phyloP scores from a whole-genome alignment of 2,797 vertebrate species.

The Todus mexicanus region DNA sequence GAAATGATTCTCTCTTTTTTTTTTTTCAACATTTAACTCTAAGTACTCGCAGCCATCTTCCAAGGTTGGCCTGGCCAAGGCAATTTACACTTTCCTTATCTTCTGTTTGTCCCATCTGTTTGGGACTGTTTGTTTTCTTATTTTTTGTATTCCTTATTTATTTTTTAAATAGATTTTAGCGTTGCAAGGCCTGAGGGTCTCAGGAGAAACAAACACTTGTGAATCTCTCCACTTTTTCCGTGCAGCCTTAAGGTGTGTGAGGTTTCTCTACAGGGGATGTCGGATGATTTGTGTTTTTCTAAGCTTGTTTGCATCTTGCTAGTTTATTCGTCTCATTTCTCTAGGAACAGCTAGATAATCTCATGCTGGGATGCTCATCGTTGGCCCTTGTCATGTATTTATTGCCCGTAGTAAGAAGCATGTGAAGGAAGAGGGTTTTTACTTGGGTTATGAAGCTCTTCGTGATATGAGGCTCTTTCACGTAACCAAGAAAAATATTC shows the following conservation, averaged over 20 bases:
- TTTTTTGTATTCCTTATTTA: no score
- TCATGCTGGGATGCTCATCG: background rate
- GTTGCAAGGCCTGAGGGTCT: background rate
- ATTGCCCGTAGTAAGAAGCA: background rate
- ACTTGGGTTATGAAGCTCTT: background rate
- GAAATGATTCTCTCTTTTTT: background rate
- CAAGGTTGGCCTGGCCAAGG: background rate
- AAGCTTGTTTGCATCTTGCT: background rate
- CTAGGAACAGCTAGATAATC: background rate
- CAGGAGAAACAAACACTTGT: background rate
- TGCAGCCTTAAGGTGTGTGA: background rate
- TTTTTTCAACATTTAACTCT: slow-evolving; percentile 28
- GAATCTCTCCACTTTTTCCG: background rate
- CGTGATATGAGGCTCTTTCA: background rate
- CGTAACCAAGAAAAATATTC: background rate
- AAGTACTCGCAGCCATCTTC: slow-evolving; percentile 8
- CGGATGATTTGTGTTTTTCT: background rate
- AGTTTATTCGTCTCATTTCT: background rate
- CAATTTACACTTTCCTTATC: slow-evolving; percentile 15
- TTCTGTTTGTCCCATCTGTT: slow-evolving; percentile 16
- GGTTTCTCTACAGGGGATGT: background rate
- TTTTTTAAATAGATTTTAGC: background rate
- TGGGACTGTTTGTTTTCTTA: background rate
- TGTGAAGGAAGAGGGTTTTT: background rate
- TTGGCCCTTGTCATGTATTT: background rate